phyloP scores from a whole-genome alignment of 2,888 invertebrate species.

The Calliphora vomitoria region DNA sequence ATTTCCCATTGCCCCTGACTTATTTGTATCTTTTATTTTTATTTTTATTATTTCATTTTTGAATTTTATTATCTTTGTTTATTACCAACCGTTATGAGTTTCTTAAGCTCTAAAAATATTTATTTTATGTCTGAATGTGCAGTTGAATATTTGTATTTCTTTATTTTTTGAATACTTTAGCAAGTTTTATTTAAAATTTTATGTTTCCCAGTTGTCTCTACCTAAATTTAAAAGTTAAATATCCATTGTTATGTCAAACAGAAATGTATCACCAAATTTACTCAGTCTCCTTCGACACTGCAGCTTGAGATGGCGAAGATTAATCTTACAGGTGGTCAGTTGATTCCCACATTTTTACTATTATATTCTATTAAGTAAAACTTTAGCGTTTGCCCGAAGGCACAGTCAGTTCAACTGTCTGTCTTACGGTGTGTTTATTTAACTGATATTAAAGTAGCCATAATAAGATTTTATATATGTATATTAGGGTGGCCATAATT shows the following conservation, averaged over 20 bases:
- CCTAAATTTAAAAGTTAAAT: constrained; percentile 8
- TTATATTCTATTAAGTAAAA: constrained; percentile 53
- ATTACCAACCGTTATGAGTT: not conserved
- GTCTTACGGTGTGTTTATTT: constrained; percentile 9
- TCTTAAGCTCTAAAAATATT: constrained; percentile 10
- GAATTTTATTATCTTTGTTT: not conserved
- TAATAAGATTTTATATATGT: constrained; percentile 28
- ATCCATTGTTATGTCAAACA: not conserved
- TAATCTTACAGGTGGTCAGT: constrained; percentile 78
- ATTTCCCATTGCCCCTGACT: not conserved
- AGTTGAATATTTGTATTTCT: not conserved
- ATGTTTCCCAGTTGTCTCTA: not conserved
- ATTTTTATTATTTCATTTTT: constrained; percentile 22
- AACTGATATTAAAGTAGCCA: constrained; percentile 29
- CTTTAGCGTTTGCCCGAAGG: constrained; percentile 16
- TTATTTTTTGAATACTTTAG: constrained; percentile 1
- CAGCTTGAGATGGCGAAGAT: constrained; percentile 69
- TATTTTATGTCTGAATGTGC: not conserved
- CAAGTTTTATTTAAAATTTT: constrained; percentile 7
- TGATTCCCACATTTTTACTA: constrained; percentile 15
- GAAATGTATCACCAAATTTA: not conserved
- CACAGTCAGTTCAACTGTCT: not conserved
- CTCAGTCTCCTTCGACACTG: not conserved
- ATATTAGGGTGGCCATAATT: no score
- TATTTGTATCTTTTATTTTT: not conserved